These are phyloP conservation scores for Conus ventricosus DNA, from an alignment of 1,140 invertebrate genomes.

Conservation along the genomic window DNA sequence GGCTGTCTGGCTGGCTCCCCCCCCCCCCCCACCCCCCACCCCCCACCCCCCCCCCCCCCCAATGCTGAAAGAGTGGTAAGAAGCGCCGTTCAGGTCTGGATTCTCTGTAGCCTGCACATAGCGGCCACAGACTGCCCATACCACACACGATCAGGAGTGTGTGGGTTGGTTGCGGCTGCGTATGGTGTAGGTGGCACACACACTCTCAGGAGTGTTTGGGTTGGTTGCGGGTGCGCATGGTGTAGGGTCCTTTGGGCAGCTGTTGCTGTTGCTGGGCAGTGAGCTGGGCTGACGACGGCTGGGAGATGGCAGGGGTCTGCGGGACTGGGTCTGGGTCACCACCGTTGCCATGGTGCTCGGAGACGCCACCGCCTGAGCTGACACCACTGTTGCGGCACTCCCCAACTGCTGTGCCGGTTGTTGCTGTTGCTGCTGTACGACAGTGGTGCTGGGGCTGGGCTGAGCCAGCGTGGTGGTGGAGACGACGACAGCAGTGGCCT, in stretches of 20 bases:
- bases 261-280: slow-evolving; percentile 34
- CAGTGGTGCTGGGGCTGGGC: not conserved
- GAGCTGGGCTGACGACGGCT: not conserved
- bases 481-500: slow-evolving; percentile 32
- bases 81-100: no score
- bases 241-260: slow-evolving; percentile 56
- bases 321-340: slow-evolving; percentile 46
- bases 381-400: slow-evolving; percentile 31
- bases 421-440: slow-evolving; percentile 24
- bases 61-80: no score
- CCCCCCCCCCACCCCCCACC: no score
- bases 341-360: slow-evolving; percentile 47
- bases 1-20: no score
- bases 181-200: slow-evolving; percentile 55
- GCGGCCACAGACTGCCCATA: no score
- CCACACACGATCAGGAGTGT: slow-evolving; percentile 36
- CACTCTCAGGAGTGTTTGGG: slow-evolving; percentile 50
- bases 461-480: slow-evolving; percentile 9
- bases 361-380: slow-evolving; percentile 48
- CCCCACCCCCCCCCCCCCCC: no score
- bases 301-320: not conserved
- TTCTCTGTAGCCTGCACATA: no score
- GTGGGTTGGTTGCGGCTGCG: slow-evolving; percentile 59
- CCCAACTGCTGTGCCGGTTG: slow-evolving; percentile 12
- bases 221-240: slow-evolving; percentile 63